Evolutionary conservation across 1,140 invertebrate species (phyloP).

Genomic region (Trichogramma pretiosum): DNA sequence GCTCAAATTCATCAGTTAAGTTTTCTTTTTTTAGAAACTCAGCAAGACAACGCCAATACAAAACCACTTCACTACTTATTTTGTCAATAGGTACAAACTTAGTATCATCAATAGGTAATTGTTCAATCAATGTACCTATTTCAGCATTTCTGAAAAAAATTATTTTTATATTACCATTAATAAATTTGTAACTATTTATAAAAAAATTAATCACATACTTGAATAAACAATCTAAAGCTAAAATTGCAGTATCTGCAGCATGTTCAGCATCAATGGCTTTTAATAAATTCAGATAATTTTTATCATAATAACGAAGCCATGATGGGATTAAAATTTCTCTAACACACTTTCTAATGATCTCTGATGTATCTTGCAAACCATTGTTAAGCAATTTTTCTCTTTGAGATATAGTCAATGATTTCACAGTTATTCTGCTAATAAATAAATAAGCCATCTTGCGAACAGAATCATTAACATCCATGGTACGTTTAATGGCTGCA

Average conservation of each 20-base stretch:
- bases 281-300: conserved; percentile 54
- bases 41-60: conserved; percentile 56
- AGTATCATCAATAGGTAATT: conserved; percentile 29
- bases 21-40: conserved; percentile 39
- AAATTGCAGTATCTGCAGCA: conserved; percentile 26
- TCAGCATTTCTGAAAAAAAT: conserved; percentile 20
- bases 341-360: conserved; percentile 45
- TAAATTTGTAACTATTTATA: background rate
- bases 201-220: conserved; percentile 24
- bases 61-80: conserved; percentile 48
- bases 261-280: conserved; percentile 51
- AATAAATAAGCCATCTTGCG: conserved; percentile 63
- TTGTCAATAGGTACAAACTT: conserved; percentile 48
- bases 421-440: conserved; percentile 58
- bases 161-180: conserved; percentile 13
- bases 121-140: conserved; percentile 25
- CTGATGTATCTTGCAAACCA: conserved; percentile 58
- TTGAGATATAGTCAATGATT: conserved; percentile 59
- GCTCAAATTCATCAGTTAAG: conserved; percentile 39
- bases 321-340: conserved; percentile 48
- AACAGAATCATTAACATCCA: conserved; percentile 68
- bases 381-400: conserved; percentile 54
- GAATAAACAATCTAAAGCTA: conserved; percentile 29
- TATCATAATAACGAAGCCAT: conserved; percentile 57
- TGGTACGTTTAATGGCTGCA: conserved; percentile 57